Evolutionary conservation across 2,888 invertebrate genomes (phyloP).

Genomic region (Bimastos eiseni): DNA sequence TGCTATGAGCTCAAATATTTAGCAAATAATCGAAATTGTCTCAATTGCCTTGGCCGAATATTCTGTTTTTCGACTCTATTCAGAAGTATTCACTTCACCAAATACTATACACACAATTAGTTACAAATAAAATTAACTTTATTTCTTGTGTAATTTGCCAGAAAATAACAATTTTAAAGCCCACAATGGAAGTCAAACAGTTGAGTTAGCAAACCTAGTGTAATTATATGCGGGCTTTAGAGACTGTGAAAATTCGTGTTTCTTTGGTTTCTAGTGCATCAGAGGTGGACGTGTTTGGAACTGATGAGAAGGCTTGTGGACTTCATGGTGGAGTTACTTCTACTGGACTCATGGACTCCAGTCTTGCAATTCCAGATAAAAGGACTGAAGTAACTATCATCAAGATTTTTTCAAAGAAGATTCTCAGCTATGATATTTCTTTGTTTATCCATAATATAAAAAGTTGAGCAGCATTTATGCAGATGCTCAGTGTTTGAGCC

Average conservation of each 20-base stretch:
- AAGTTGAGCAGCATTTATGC: background rate
- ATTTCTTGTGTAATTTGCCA: too few species aligned
- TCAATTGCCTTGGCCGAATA: too few species aligned
- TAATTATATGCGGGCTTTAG: background rate
- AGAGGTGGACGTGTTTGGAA: slow-evolving; percentile 53
- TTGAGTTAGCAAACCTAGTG: background rate
- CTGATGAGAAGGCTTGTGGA: slow-evolving; percentile 53
- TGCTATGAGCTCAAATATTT: background rate
- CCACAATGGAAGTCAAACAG: too few species aligned
- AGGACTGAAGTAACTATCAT: slow-evolving; percentile 9
- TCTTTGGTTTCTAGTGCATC: slow-evolving; percentile 46
- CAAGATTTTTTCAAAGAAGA: background rate
- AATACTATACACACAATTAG: too few species aligned
- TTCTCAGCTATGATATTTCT: background rate
- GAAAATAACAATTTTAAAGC: too few species aligned
- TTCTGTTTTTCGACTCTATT: too few species aligned
- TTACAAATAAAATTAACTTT: too few species aligned
- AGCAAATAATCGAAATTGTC: too few species aligned
- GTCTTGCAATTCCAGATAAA: slow-evolving; percentile 9
- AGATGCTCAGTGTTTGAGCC: background rate
- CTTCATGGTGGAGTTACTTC: slow-evolving; percentile 38
- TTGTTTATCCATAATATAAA: background rate
- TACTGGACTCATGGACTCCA: background rate
- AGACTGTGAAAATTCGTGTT: slow-evolving; percentile 14
- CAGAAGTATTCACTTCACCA: too few species aligned